Conservation (phyloP, 2,113 vertebrate genomes). For the Nothoprocta pentlandii region DNA sequence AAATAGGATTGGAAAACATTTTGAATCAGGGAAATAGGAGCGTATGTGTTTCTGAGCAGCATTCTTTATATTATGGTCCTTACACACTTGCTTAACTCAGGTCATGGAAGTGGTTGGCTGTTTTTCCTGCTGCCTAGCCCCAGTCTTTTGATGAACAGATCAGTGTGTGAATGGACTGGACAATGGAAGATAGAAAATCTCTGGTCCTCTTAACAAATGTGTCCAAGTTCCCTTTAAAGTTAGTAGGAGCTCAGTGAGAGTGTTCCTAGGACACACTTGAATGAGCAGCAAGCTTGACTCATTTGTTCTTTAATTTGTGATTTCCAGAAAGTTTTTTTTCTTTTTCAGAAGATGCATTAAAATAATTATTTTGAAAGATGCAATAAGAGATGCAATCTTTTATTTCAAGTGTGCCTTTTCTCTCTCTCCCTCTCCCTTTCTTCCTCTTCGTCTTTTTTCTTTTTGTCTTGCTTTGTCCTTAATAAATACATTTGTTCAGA, state of each 20-base stretch:
- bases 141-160: background rate
- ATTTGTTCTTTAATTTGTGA: background rate
- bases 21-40: background rate
- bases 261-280: background rate
- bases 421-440: background rate
- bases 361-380: too few relatives aligned
- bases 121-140: background rate
- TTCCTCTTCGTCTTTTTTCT: background rate
- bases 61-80: background rate
- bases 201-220: background rate
- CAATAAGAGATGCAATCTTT: background rate
- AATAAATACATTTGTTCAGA: slow-evolving; percentile 62
- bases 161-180: background rate
- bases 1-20: background rate
- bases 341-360: background rate
- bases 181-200: background rate
- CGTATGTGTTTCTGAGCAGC: background rate
- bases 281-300: background rate
- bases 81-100: background rate
- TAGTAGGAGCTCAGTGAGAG: background rate
- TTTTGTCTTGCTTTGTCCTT: background rate
- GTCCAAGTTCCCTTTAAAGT: background rate
- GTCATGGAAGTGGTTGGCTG: background rate
- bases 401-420: background rate
- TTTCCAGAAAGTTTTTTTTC: background rate